phyloP scores from a whole-genome alignment of 2,888 invertebrate species.

The Drosophila rellima region DNA sequence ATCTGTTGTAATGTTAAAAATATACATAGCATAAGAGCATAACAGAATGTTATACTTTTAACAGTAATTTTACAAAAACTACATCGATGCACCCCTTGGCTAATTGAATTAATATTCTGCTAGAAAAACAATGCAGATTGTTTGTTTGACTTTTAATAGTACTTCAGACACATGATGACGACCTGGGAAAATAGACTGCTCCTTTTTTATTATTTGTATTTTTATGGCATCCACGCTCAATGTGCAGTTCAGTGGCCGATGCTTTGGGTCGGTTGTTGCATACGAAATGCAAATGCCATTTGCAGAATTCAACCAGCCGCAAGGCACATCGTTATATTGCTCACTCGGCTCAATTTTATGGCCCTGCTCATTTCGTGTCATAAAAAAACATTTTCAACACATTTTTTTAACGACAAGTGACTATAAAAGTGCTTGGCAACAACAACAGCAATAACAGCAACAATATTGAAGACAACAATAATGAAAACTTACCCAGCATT shows the following conservation, averaged over 20 bases:
- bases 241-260: constrained; percentile 51
- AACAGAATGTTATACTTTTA: too few relatives aligned
- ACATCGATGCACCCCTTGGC: neutral
- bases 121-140: neutral
- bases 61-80: too few relatives aligned
- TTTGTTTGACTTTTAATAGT: constrained; percentile 9
- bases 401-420: constrained; percentile 73
- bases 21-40: too few relatives aligned
- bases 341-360: constrained; percentile 67
- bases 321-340: constrained; percentile 62
- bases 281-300: constrained; percentile 54
- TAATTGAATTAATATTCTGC: neutral
- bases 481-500: constrained; percentile 69
- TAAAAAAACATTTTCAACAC: constrained; percentile 78
- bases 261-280: constrained; percentile 31
- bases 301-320: constrained; percentile 51
- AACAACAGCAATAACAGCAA: constrained; percentile 34
- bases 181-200: constrained; percentile 15
- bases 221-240: constrained; percentile 21
- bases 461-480: constrained; percentile 46
- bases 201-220: constrained; percentile 12
- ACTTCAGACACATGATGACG: constrained; percentile 2
- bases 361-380: constrained; percentile 73
- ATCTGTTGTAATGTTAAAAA: too few relatives aligned
- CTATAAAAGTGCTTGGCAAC: constrained; percentile 55